Evolutionary conservation across 2,113 vertebrate species (phyloP).

Genomic region (Octodon degus): DNA sequence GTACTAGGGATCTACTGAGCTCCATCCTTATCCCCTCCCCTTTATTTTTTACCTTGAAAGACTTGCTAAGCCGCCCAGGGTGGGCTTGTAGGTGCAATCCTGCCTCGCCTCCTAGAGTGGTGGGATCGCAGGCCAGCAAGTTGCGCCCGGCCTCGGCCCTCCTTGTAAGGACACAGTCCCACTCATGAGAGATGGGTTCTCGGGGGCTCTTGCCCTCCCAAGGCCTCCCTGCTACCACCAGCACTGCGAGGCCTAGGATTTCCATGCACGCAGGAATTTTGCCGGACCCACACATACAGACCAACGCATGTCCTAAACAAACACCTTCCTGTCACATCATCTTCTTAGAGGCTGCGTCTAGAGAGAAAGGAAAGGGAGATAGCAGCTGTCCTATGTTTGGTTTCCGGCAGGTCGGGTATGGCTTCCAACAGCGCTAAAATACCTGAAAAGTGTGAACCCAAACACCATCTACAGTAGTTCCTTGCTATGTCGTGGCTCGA

Average conservation of each 20-base stretch:
- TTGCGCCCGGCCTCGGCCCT: neutral
- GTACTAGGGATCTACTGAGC: neutral
- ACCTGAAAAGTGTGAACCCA: neutral
- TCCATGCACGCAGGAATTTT: neutral
- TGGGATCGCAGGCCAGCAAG: neutral
- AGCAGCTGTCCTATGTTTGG: neutral
- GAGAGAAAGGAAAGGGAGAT: neutral
- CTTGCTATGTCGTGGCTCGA: too few relatives aligned
- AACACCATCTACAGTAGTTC: neutral
- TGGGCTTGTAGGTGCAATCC: neutral
- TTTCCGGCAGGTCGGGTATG: neutral
- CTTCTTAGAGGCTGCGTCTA: neutral
- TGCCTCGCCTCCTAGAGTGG: neutral
- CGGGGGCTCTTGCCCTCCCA: neutral
- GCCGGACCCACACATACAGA: neutral
- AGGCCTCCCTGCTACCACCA: neutral
- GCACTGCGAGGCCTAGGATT: neutral
- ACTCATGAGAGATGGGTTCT: neutral
- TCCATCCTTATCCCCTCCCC: neutral
- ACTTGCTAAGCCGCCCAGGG: neutral
- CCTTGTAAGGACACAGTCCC: neutral
- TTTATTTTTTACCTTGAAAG: neutral
- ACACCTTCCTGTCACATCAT: neutral
- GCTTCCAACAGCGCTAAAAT: neutral
- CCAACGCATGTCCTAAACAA: neutral